These are phyloP conservation scores for Mormyrus lacerda DNA, from an alignment of 2,113 vertebrate species.

Conservation along the genomic window DNA sequence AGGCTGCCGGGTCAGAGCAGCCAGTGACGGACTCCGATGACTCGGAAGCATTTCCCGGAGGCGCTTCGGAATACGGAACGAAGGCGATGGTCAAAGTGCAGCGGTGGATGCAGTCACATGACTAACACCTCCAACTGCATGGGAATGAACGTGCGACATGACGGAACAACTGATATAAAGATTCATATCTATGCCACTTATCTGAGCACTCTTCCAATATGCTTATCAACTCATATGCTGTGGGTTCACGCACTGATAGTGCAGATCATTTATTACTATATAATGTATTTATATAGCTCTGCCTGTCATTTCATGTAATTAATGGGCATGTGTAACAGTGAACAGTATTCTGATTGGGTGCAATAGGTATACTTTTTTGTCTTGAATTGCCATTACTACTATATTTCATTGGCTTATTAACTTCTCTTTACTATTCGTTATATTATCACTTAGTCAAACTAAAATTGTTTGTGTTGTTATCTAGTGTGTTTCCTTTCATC, in stretches of 20 bases:
- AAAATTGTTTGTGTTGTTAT: not conserved
- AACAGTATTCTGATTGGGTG: not conserved
- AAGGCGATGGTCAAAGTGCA: not conserved
- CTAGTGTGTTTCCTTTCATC: not conserved
- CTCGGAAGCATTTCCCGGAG: not conserved
- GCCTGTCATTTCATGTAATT: not conserved
- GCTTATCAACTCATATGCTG: not conserved
- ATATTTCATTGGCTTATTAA: not conserved
- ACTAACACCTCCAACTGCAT: not conserved
- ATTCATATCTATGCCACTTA: not conserved
- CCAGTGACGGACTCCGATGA: not conserved
- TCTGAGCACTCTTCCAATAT: not conserved
- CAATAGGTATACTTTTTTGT: not conserved
- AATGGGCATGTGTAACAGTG: not conserved
- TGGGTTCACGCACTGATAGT: not conserved
- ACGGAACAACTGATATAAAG: not conserved
- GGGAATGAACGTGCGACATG: not conserved
- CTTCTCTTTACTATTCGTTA: not conserved
- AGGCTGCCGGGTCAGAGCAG: not conserved
- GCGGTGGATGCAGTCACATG: not conserved
- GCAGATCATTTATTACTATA: not conserved
- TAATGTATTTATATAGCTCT: not conserved
- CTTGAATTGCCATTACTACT: not conserved
- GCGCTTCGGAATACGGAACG: not conserved
- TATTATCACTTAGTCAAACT: not conserved